Base-by-base conservation (phyloP, 2,888 invertebrate genomes). In the Athrips mouffetella region DNA sequence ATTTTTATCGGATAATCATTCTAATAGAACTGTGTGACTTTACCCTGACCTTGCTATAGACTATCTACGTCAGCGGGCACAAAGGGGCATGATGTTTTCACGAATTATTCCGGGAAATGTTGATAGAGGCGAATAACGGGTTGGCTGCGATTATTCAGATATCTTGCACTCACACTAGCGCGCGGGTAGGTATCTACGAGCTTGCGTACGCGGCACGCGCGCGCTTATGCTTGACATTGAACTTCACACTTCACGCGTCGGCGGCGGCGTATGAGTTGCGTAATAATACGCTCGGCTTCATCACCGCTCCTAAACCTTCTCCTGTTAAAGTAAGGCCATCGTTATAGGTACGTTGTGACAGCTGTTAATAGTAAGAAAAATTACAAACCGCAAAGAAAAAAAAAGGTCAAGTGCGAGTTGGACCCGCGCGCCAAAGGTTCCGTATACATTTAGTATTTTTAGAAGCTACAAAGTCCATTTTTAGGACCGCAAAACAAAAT, bases 231-330 rank as follows among this genome's bases (percentile, higher is more conserved):
- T 80, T 85, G 87, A 88, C 88, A 87, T 88, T 88, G 87, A 88
- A 86, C 87, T 88, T 87, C 87, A 87, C 78, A 80, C 83, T 81
- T 80, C 81, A 81, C 84, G 86, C 76, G 81, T 66, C 60, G 58
- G 73, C 71, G 55, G 37, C 37, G 53, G 79, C 78, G 78, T 77
- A 76, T 69, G 82, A 74, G 77, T 86, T 86, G 77, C 85, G 85
- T 85, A 85, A 86, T 71, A n/a, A n/a, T n/a, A n/a, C n/a, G n/a
- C n/a, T n/a, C 59, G 58, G 55, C 52, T 59, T 55, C 49, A 62
- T 45, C 57, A 35, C n/a, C n/a, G n/a, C n/a, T n/a, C n/a, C n/a
- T n/a, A n/a, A n/a, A n/a, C n/a, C n/a, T n/a, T n/a, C n/a, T n/a
- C n/a, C n/a, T n/a, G n/a, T n/a, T n/a, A n/a, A n/a, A n/a, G n/a